Conservation (phyloP, 2,797 vertebrate species). For the Lepilemur septentrionalis region DNA sequence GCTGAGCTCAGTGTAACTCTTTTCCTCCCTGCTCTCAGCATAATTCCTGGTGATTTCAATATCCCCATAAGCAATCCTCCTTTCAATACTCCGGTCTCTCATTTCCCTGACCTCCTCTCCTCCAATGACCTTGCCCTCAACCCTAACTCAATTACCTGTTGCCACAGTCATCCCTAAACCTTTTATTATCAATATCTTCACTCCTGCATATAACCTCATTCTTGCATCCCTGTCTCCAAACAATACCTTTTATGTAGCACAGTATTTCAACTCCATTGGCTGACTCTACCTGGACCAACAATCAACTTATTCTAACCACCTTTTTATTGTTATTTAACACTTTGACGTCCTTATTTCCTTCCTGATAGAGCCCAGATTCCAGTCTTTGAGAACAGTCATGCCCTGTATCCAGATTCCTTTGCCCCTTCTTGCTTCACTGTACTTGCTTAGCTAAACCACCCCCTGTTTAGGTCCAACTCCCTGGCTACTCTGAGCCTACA, state of each 20-base stretch:
- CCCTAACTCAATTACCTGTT: background rate
- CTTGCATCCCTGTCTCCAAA: background rate
- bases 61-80: background rate
- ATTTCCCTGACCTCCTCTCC: background rate
- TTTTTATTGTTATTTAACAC: background rate
- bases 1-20: background rate
- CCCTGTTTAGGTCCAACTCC: background rate
- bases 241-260: background rate
- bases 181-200: background rate
- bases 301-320: background rate
- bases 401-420: background rate
- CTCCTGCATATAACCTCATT: background rate
- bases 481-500: background rate
- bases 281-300: background rate
- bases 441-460: background rate
- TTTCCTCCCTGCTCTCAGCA: background rate
- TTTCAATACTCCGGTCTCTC: background rate
- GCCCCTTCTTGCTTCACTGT: background rate
- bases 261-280: background rate
- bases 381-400: background rate
- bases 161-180: background rate
- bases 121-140: background rate
- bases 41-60: background rate
- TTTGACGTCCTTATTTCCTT: background rate
- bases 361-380: background rate